Evolutionary conservation across 2,113 vertebrate genomes (phyloP).

Genomic region (Pelecanoides urinatrix): DNA sequence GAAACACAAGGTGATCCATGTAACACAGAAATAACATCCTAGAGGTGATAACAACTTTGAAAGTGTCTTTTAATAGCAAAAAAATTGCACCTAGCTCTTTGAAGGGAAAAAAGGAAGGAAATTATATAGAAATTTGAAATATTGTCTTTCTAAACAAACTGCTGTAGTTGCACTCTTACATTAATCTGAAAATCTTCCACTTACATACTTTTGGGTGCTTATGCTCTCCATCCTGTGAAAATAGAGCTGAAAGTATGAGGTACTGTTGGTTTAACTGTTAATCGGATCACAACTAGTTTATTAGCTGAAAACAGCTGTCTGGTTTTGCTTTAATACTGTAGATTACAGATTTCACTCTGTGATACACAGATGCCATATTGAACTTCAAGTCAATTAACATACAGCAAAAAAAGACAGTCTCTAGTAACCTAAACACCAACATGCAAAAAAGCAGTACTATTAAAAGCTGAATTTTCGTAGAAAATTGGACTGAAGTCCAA

Average conservation of each 20-base stretch:
- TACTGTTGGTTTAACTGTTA: not conserved
- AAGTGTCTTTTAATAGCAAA: not conserved
- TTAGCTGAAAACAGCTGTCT: not conserved
- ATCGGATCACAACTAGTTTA: not conserved
- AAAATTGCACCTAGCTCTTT: not conserved
- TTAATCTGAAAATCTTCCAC: not conserved
- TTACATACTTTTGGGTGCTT: not conserved
- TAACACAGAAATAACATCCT: not conserved
- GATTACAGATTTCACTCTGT: not conserved
- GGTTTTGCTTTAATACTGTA: not conserved
- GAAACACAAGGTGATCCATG: not conserved
- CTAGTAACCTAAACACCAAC: not conserved
- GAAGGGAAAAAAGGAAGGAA: not conserved
- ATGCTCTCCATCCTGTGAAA: not conserved
- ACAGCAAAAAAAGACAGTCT: not conserved
- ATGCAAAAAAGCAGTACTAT: not conserved
- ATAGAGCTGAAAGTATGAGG: not conserved
- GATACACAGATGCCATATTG: not conserved
- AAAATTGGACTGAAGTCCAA: not conserved
- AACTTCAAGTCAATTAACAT: not conserved
- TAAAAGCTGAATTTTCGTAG: not conserved
- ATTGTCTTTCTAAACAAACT: not conserved
- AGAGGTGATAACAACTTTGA: not conserved
- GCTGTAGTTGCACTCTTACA: not conserved
- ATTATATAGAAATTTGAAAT: not conserved